Evolutionary conservation across 2,888 invertebrate genomes (phyloP).

Genomic region (Beris morrisii): DNA sequence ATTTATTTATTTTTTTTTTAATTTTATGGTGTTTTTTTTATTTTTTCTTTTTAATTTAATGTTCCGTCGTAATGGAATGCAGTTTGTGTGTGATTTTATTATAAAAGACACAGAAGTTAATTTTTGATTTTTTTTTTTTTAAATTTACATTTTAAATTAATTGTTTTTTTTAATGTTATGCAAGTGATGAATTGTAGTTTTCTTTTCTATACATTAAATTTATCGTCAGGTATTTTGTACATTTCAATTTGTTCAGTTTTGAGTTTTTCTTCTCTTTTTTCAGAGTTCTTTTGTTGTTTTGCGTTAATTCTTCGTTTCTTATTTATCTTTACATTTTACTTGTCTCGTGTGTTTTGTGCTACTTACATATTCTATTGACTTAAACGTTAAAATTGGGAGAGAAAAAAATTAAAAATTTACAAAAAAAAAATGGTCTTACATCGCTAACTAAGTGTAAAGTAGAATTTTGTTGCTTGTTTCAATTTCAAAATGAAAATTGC

Average conservation of each 20-base stretch:
- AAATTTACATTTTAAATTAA: slow-evolving; percentile 12
- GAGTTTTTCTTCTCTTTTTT: not conserved
- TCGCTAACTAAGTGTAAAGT: slow-evolving; percentile 1
- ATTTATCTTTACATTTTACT: slow-evolving; percentile 25
- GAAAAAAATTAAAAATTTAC: slow-evolving; percentile 19
- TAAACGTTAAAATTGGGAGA: slow-evolving; percentile 1
- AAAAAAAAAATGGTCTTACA: slow-evolving; percentile 2
- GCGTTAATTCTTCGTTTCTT: slow-evolving; percentile 5
- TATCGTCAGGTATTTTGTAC: slow-evolving; percentile 28
- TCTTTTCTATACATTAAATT: too few species aligned
- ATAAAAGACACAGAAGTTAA: not conserved
- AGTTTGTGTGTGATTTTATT: slow-evolving; percentile 8
- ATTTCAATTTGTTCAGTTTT: slow-evolving; percentile 30
- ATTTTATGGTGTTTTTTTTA: slow-evolving; percentile 4
- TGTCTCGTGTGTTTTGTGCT: slow-evolving; percentile 20
- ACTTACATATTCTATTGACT: slow-evolving; percentile 19
- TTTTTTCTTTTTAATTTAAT: not conserved
- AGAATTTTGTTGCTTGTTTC: not conserved
- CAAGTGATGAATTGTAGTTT: too few species aligned
- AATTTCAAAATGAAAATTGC: slow-evolving; percentile 13
- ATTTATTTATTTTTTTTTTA: slow-evolving; percentile 8
- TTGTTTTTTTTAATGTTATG: not conserved
- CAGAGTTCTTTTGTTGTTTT: not conserved
- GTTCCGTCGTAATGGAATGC: slow-evolving; percentile 20
- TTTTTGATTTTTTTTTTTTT: not conserved